Base-by-base conservation (phyloP, 2,797 vertebrate genomes). In the Ficedula albicollis region DNA sequence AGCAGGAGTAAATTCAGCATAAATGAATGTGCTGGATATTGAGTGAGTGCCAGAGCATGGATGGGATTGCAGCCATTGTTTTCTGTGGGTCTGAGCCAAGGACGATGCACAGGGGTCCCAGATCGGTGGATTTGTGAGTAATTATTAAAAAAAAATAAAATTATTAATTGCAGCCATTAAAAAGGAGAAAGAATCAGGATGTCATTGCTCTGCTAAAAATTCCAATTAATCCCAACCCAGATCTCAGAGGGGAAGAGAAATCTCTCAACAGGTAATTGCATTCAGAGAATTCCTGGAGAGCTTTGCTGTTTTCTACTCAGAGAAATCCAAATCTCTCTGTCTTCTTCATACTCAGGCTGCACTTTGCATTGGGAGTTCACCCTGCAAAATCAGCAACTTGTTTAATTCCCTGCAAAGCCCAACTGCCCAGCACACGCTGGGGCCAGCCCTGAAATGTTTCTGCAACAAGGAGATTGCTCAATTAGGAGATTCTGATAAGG, bases 11-110 rank as follows among this genome's bases (percentile, higher is more conserved):
- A 97, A 90, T 92, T 95, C 60, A 93, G 87, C 72, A 80, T 74
- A 94, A 97, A 95, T 86, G 95, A 89, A 82, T 38, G 80, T 54
- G 87, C 79, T 93, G 91, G 94, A 73, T 95, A 39, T 51, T 79
- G 81, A 77, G 58, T 13, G 60, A 68, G 75, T 68, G 72, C 90
- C 95, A 97, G 94, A 96, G 89, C 90, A 80, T 95, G 60, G 58
- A 92, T 95, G 95, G 94, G 92, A 97, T 48, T 90, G 87, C 95
- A 96, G 87, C 86, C 84, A 94, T 95, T 97, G 91, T 98, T 98
- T 97, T 84, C 86, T 76, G 73, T 96, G 97, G 91, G 89, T 21
- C 56, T 12, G 52, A 90, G 97, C 96, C 96, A 98, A 96, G 93
- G 81, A 39, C 60, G 60, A 91, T 58, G 82, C 92, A 97, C 93